Conservation (phyloP, 2,888 invertebrate species). For the Troilus luridus region DNA sequence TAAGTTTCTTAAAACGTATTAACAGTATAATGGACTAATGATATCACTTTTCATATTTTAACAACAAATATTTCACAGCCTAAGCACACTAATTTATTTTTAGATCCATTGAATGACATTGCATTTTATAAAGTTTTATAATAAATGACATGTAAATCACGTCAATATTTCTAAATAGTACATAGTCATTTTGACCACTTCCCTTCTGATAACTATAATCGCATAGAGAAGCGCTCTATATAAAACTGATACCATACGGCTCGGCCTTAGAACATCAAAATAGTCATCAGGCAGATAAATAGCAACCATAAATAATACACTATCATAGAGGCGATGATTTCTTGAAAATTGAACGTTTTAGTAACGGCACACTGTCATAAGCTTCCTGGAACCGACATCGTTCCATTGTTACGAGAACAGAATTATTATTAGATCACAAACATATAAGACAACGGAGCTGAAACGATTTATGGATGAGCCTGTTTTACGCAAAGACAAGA, state of each 20-base stretch:
- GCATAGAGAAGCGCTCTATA: background rate
- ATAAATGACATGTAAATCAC: background rate
- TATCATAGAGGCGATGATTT: background rate
- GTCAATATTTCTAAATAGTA: background rate
- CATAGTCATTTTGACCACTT: background rate
- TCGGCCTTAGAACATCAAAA: background rate
- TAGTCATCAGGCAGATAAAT: background rate
- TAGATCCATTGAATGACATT: no score
- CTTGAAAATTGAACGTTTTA: background rate
- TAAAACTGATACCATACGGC: background rate
- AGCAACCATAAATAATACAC: background rate
- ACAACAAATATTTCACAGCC: no score
- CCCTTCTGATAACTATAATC: background rate
- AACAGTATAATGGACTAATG: no score
- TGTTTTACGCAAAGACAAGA: background rate
- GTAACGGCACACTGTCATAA: background rate
- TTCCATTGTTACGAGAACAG: background rate
- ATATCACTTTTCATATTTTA: no score
- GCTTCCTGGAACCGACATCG: background rate
- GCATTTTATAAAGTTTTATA: background rate
- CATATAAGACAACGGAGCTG: background rate
- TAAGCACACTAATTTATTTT: no score
- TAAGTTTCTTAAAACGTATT: no score
- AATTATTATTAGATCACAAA: constrained; percentile 8
- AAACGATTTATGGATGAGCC: background rate